These are phyloP conservation scores for Lamproptera curius DNA, from an alignment of 2,888 invertebrate genomes.

Conservation along the genomic window DNA sequence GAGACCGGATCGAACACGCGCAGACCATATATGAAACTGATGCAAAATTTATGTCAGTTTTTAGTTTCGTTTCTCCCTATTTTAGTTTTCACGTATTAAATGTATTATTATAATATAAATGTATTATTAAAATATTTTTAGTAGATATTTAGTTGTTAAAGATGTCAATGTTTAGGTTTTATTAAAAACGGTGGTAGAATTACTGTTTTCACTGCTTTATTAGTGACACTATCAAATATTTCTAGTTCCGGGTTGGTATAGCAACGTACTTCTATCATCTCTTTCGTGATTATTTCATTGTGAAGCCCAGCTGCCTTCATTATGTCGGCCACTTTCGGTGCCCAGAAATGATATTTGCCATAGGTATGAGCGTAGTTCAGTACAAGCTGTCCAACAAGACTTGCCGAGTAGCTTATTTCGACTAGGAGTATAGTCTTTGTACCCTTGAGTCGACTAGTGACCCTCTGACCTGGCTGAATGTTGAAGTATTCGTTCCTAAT, in stretches of 20 bases:
- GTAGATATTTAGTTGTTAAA: too few relatives aligned
- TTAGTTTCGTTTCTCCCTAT: too few relatives aligned
- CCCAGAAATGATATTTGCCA: conserved; percentile 58
- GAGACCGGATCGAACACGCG: too few relatives aligned
- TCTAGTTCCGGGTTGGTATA: conserved; percentile 44
- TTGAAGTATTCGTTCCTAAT: conserved; percentile 32
- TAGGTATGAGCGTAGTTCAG: conserved; percentile 46
- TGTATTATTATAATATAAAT: too few relatives aligned
- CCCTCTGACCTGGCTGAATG: conserved; percentile 39
- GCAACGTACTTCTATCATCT: conserved; percentile 47
- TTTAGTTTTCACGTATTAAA: too few relatives aligned
- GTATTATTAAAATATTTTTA: too few relatives aligned
- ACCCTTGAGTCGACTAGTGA: conserved; percentile 39
- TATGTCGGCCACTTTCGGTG: conserved; percentile 45
- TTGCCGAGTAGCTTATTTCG: conserved; percentile 42
- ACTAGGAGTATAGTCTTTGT: conserved; percentile 42
- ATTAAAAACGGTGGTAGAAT: conserved; percentile 3
- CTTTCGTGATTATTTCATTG: conserved; percentile 47
- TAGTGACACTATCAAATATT: conserved; percentile 36
- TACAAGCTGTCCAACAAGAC: conserved; percentile 43
- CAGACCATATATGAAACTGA: too few relatives aligned
- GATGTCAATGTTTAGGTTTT: conserved; percentile 2
- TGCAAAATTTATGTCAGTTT: too few relatives aligned
- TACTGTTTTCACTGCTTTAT: background rate
- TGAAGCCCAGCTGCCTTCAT: conserved; percentile 48